Evolutionary conservation across 2,888 invertebrate species (phyloP), one percentile per base, ranked within the genome.

Genomic region (Stenolophus ochropezus): DNA sequence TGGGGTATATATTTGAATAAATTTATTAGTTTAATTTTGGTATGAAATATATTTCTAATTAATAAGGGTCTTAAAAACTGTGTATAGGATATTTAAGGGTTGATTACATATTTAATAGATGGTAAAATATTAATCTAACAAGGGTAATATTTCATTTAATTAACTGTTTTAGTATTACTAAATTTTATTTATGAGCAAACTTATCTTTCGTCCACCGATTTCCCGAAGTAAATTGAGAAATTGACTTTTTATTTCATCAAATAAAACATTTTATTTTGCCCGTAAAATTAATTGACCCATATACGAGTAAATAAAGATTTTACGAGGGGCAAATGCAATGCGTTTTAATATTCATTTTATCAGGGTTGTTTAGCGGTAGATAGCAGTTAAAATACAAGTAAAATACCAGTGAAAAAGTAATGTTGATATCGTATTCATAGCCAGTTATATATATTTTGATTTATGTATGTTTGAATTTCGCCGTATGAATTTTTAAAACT

Each of bases 301-400:
- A 61, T 23, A 61, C n/a, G 23, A 61, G 61, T 61, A 25, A 61
- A 61, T 61, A 61, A 25, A 61, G 23, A 61, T 61, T 61, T 61
- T 61, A 61, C 25, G 23, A 61, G 33, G 33, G 33, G 6, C 33
- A 8, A 42, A 42, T 3, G 1, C 0, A 42, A 2, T 11, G 1
- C 0, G 11, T 1, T 11, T 42, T 42, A 42, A 42, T 42, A 42
- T 42, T 42, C 11, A 42, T 42, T 42, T 42, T 42, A 42, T 11
- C 11, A 11, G 33, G 1, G 33, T 42, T 8, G 33, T 42, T 42
- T 11, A 42, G 11, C 33, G 6, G 33, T 8, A 6, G 33, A 42
- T 1, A 42, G 33, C 4, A 11, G 8, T 42, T 42, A 42, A 42
- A 42, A 42, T 42, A 11, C 33, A 42, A 42, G 33, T 1, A 42